Conservation (phyloP, 2,888 invertebrate genomes). For the Caenorhabditis imperialis region DNA sequence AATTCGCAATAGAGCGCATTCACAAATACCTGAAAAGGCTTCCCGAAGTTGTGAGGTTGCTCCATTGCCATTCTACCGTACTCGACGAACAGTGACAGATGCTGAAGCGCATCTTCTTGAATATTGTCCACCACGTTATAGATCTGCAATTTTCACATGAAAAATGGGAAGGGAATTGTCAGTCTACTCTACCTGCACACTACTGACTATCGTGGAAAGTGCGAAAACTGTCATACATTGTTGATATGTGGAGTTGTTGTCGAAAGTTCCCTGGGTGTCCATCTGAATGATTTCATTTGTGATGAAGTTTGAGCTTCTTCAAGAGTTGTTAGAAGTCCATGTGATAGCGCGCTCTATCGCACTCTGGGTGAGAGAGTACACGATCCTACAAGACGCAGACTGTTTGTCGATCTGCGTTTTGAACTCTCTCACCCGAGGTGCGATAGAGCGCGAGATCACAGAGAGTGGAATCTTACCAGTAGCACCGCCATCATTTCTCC, state of each 20-base stretch:
- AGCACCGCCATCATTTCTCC: constrained; percentile 74
- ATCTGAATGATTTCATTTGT: constrained; percentile 81
- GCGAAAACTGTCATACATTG: constrained; percentile 99
- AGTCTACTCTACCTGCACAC: constrained; percentile 84
- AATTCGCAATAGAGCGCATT: no score
- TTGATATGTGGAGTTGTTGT: constrained; percentile 89
- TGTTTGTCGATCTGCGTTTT: no score
- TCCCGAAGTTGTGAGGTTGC: constrained; percentile 80
- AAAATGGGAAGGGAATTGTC: not conserved
- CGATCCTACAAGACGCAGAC: no score
- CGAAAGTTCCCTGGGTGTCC: constrained; percentile 97
- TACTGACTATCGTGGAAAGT: constrained; percentile 95
- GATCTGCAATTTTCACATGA: constrained; percentile 80
- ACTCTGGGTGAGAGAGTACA: no score
- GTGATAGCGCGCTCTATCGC: no score
- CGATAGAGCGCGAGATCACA: not conserved
- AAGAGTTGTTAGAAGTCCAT: not conserved
- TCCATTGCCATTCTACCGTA: constrained; percentile 95
- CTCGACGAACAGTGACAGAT: constrained; percentile 94
- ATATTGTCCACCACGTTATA: constrained; percentile 96
- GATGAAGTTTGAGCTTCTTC: constrained; percentile 81
- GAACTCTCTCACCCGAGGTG: no score
- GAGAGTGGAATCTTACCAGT: constrained; percentile 58
- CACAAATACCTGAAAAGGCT: constrained; percentile 76
- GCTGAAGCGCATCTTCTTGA: constrained; percentile 96